These are phyloP conservation scores for Catharus bicknelli DNA, from an alignment of 2,113 vertebrate species.

Conservation along the genomic window DNA sequence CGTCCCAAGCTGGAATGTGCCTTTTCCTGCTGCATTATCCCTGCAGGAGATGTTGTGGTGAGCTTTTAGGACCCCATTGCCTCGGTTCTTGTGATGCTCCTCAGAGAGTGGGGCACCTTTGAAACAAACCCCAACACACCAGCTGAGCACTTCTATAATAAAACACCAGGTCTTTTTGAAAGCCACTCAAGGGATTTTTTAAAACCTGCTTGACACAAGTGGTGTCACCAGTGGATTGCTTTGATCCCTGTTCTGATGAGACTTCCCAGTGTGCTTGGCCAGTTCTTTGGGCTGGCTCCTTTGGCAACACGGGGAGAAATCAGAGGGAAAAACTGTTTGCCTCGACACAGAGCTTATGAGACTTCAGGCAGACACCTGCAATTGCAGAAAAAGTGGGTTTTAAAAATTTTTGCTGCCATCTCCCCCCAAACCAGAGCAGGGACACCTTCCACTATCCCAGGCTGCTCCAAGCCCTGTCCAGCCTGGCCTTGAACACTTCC, in stretches of 20 bases:
- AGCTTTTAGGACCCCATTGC: not conserved
- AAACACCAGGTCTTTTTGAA: not conserved
- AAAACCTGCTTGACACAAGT: not conserved
- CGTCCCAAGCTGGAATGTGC: not conserved
- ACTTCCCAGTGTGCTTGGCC: not conserved
- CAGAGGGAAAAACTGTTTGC: not conserved
- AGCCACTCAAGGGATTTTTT: not conserved
- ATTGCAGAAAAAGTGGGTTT: accelerated
- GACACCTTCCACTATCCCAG: not conserved
- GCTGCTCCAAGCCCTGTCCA: not conserved
- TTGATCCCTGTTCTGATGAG: not conserved
- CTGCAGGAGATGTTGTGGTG: not conserved
- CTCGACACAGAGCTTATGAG: not conserved
- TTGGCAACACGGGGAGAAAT: not conserved
- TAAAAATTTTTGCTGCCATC: not conserved
- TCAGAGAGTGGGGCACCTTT: not conserved
- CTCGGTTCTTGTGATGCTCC: not conserved
- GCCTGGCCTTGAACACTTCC: accelerated
- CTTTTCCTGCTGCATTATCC: not conserved
- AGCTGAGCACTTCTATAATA: accelerated
- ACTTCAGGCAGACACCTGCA: accelerated
- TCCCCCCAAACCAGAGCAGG: not conserved
- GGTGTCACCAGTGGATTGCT: not conserved
- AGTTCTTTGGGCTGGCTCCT: not conserved
- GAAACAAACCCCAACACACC: not conserved